Evolutionary conservation across 2,797 vertebrate genomes (phyloP).

Genomic region (Myotis planiceps): DNA sequence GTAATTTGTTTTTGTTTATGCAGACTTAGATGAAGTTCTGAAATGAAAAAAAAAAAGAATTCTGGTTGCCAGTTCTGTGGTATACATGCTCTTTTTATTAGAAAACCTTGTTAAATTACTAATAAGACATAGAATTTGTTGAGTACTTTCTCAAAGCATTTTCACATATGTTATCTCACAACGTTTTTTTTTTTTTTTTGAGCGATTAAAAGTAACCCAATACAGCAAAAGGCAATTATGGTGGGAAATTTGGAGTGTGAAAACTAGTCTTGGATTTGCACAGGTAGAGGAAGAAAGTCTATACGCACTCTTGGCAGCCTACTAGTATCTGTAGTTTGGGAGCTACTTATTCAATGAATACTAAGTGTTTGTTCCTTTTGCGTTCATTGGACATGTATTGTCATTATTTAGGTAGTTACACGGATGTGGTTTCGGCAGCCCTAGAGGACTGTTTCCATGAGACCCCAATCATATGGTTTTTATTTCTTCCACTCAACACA

Average conservation of each 20-base stretch:
- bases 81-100: conserved; percentile 73
- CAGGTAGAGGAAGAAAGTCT: conserved; percentile 9
- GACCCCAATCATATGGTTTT: background rate
- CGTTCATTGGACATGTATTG: background rate
- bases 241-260: background rate
- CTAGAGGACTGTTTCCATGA: background rate
- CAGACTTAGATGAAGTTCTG: conserved; percentile 3
- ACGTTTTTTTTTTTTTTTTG: background rate
- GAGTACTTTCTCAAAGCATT: conserved; percentile 49
- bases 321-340: background rate
- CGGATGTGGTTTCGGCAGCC: background rate
- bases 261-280: background rate
- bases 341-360: background rate
- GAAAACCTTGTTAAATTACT: conserved; percentile 65
- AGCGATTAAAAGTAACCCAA: conserved; percentile 37
- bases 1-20: conserved; percentile 46
- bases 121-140: conserved; percentile 61
- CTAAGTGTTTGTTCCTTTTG: background rate
- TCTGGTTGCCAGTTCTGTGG: background rate
- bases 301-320: background rate
- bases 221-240: conserved; percentile 2
- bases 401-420: background rate
- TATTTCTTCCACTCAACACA: background rate
- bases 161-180: conserved; percentile 47
- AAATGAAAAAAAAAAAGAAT: conserved; percentile 18